Conservation (phyloP, 1,140 invertebrate genomes). For the Ectropis grisescens region DNA sequence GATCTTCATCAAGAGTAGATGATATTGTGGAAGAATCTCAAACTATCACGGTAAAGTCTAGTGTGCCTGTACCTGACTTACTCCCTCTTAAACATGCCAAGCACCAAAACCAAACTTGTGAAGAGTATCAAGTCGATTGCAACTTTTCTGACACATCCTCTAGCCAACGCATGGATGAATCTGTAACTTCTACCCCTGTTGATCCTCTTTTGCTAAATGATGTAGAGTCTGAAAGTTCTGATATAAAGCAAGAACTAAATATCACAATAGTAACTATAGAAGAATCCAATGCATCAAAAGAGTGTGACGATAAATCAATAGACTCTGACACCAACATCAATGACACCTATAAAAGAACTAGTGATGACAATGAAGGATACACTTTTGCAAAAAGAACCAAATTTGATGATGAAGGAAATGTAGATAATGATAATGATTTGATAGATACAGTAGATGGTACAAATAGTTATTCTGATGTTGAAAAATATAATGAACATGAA, state of each 20-base stretch:
- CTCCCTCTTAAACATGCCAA: constrained; percentile 54
- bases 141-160: constrained; percentile 56
- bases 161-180: constrained; percentile 42
- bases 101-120: constrained; percentile 42
- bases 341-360: constrained; percentile 39
- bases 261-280: constrained; percentile 57
- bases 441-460: constrained; percentile 15
- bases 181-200: constrained; percentile 45
- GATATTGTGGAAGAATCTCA: constrained; percentile 36
- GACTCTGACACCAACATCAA: constrained; percentile 32
- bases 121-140: constrained; percentile 52
- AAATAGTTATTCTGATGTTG: constrained; percentile 39
- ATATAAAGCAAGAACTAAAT: constrained; percentile 52
- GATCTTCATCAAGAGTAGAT: constrained; percentile 69
- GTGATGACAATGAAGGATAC: constrained; percentile 43
- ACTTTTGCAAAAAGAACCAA: constrained; percentile 41
- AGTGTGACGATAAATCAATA: constrained; percentile 40
- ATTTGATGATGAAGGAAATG: constrained; percentile 47
- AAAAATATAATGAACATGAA: constrained; percentile 38
- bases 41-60: constrained; percentile 30
- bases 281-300: constrained; percentile 42
- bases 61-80: constrained; percentile 56
- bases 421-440: constrained; percentile 19
- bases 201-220: constrained; percentile 61
- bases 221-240: constrained; percentile 34